These are phyloP conservation scores for Acyrthosiphon pisum DNA, from an alignment of 1,140 invertebrate species.

Conservation along the genomic window DNA sequence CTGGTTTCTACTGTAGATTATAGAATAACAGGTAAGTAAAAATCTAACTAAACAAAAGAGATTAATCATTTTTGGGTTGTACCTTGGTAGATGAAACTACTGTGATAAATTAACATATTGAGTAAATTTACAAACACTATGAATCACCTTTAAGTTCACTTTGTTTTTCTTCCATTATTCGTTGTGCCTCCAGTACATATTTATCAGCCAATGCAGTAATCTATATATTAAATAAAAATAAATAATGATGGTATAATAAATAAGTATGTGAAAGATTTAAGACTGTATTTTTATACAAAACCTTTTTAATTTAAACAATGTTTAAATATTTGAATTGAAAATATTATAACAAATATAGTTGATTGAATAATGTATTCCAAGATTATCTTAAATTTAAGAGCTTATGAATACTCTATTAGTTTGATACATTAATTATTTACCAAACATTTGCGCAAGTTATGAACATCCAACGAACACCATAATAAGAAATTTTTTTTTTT, in stretches of 20 bases:
- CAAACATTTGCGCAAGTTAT: too few species aligned
- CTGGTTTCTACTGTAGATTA: conserved; percentile 13
- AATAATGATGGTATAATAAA: background rate
- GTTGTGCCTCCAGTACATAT: conserved; percentile 73
- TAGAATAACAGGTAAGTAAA: background rate
- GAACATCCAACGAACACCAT: too few species aligned
- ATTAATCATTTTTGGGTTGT: background rate
- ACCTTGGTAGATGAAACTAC: background rate
- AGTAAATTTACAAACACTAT: background rate
- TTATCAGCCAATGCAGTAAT: conserved; percentile 72
- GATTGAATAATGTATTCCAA: background rate
- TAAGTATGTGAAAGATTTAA: background rate
- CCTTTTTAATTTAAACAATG: background rate
- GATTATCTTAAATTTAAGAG: background rate
- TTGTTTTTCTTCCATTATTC: conserved; percentile 73
- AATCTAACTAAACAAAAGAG: background rate
- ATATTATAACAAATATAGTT: background rate
- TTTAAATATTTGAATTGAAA: background rate
- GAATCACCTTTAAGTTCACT: conserved; percentile 72
- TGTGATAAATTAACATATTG: background rate
- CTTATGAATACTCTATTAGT: too few species aligned
- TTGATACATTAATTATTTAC: too few species aligned
- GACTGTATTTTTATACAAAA: background rate
- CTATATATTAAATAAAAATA: conserved; percentile 62
- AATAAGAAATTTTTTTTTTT: too few species aligned